A percentile compares a stretch with the other conserved stretches of the same genome.
These are phyloP conservation scores for Didymodactylos carnosus DNA, from an alignment of 2,888 invertebrate species.

Conservation along the genomic window DNA sequence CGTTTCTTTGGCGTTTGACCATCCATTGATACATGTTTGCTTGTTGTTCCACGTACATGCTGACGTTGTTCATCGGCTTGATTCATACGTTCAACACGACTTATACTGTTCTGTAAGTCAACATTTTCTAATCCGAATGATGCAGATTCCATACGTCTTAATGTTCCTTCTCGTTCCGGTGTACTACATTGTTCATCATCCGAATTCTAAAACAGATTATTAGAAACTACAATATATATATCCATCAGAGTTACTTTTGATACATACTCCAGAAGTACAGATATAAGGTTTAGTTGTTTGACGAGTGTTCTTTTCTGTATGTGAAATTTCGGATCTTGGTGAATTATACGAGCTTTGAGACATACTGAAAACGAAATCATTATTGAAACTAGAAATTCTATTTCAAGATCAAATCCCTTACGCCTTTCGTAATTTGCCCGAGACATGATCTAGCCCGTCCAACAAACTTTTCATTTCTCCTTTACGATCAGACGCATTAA, in stretches of 20 bases:
- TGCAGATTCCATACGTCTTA: background rate
- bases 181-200: background rate
- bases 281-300: too few relatives aligned
- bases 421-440: background rate
- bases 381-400: too few relatives aligned
- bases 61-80: too few relatives aligned
- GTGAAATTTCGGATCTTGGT: too few relatives aligned
- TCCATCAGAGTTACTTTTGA: too few relatives aligned
- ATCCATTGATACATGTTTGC: too few relatives aligned
- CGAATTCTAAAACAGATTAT: background rate
- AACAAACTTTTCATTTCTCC: background rate
- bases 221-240: too few relatives aligned
- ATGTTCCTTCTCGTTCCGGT: background rate
- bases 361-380: background rate
- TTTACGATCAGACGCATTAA: background rate
- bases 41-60: too few relatives aligned
- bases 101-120: too few relatives aligned
- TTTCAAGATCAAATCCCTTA: background rate
- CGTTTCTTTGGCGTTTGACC: too few relatives aligned
- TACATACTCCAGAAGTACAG: background rate
- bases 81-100: too few relatives aligned
- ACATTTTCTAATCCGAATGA: background rate
- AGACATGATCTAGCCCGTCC: background rate
- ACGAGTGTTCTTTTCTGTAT: background rate
- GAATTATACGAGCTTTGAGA: background rate